A percentile compares a stretch with the other conserved stretches of the same genome.
These are phyloP conservation scores for Rhynchophorus ferrugineus DNA, from an alignment of 1,140 invertebrate genomes.

Conservation along the genomic window DNA sequence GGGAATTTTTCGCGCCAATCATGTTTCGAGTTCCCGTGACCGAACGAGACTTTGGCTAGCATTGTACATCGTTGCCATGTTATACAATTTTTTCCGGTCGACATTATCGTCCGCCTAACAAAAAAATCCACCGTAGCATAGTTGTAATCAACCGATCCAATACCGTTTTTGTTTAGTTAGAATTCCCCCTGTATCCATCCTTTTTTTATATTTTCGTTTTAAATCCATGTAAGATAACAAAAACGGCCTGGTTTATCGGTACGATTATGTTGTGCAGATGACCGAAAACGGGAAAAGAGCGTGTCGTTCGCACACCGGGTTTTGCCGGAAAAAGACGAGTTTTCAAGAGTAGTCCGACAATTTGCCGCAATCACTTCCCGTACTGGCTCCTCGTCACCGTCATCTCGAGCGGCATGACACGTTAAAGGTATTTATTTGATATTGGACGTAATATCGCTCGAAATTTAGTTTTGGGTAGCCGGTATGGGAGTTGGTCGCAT, in stretches of 20 bases:
- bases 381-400: too few species aligned
- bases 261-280: conserved; percentile 23
- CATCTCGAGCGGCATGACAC: too few species aligned
- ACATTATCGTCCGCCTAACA: too few species aligned
- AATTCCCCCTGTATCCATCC: not conserved
- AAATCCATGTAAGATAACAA: conserved; percentile 2
- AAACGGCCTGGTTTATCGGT: conserved; percentile 22
- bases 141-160: conserved; percentile 23
- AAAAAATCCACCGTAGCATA: conserved; percentile 15
- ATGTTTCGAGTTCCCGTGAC: conserved; percentile 6
- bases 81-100: too few species aligned
- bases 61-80: too few species aligned
- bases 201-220: not conserved
- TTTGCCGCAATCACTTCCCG: too few species aligned
- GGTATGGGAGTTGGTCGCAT: too few species aligned
- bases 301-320: conserved; percentile 24
- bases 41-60: too few species aligned
- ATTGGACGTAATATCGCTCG: too few species aligned
- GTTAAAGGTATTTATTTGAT: too few species aligned
- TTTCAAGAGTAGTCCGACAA: too few species aligned
- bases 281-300: conserved; percentile 25
- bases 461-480: too few species aligned
- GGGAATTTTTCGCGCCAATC: conserved; percentile 8
- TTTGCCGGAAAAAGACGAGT: conserved; percentile 16
- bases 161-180: conserved; percentile 14